phyloP scores from a whole-genome alignment of 2,113 vertebrate species.

The Salvelinus alpinus region DNA sequence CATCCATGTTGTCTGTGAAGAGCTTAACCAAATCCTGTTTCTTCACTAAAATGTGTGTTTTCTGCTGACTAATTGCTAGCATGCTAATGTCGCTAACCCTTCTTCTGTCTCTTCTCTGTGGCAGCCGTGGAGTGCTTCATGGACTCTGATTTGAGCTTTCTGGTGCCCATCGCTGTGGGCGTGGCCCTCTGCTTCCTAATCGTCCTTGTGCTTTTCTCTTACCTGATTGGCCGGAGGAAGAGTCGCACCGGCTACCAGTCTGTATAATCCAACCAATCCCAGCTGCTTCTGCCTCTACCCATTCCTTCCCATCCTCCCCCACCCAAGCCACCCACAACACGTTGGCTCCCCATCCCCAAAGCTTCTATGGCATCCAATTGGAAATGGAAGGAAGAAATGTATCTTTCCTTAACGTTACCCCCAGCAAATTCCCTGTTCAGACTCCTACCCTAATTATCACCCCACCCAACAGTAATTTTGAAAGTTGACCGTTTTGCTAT shows the following conservation, averaged over 20 bases:
- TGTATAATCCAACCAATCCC: constrained; percentile 72
- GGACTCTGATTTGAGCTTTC: constrained; percentile 97
- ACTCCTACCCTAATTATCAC: constrained; percentile 5
- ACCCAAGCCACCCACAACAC: neutral
- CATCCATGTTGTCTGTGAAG: constrained; percentile 8
- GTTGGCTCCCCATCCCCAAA: constrained; percentile 10
- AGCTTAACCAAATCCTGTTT: neutral
- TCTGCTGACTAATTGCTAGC: neutral
- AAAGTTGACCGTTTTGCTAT: constrained; percentile 1
- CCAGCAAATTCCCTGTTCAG: constrained; percentile 23
- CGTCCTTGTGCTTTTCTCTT: constrained; percentile 94
- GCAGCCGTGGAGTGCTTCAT: constrained; percentile 96
- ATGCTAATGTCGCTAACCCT: constrained; percentile 36
- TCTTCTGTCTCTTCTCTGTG: constrained; percentile 50
- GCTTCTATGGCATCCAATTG: constrained; percentile 7
- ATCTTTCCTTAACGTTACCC: constrained; percentile 21
- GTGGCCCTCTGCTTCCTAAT: constrained; percentile 92
- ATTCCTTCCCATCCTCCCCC: neutral
- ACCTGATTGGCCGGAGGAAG: constrained; percentile 93
- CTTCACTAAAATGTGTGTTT: neutral
- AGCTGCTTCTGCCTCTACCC: constrained; percentile 21
- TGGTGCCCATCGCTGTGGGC: constrained; percentile 93
- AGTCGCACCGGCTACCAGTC: constrained; percentile 93
- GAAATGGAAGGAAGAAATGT: no score
- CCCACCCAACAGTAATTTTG: constrained; percentile 6